Evolutionary conservation across 2,888 invertebrate genomes (phyloP).

Genomic region (Tupiocoris notatus): DNA sequence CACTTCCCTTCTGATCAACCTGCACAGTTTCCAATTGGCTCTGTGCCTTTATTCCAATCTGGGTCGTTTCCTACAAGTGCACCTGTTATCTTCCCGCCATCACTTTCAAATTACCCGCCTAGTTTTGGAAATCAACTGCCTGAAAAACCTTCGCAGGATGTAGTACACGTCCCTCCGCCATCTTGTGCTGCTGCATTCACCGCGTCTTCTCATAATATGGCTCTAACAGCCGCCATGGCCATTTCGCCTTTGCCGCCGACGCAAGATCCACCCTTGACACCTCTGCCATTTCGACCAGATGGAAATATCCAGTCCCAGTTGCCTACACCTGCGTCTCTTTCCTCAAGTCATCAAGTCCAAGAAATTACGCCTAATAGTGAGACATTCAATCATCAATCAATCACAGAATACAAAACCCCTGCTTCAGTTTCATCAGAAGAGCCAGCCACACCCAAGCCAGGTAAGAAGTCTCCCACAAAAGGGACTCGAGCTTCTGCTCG

Average conservation of each 20-base stretch:
- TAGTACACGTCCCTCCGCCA: constrained; percentile 56
- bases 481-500: constrained; percentile 63
- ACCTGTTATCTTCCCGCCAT: constrained; percentile 56
- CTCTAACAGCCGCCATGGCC: constrained; percentile 71
- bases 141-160: constrained; percentile 52
- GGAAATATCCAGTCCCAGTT: constrained; percentile 28
- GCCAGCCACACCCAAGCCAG: constrained; percentile 50
- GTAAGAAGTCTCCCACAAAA: constrained; percentile 61
- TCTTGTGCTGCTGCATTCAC: constrained; percentile 76
- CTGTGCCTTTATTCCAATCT: constrained; percentile 63
- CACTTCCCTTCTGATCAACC: constrained; percentile 58
- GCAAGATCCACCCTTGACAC: constrained; percentile 50
- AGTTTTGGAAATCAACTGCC: constrained; percentile 39
- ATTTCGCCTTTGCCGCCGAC: constrained; percentile 62
- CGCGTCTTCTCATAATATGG: constrained; percentile 77
- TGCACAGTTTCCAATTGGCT: constrained; percentile 57
- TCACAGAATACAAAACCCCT: constrained; percentile 36
- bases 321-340: constrained; percentile 12
- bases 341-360: background rate
- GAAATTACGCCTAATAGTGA: constrained; percentile 42
- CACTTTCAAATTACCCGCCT: constrained; percentile 7
- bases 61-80: constrained; percentile 64
- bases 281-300: constrained; percentile 44
- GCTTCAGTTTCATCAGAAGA: constrained; percentile 47
- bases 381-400: constrained; percentile 44